Conservation (phyloP, 2,888 invertebrate species). For the Escarpia spicata region DNA sequence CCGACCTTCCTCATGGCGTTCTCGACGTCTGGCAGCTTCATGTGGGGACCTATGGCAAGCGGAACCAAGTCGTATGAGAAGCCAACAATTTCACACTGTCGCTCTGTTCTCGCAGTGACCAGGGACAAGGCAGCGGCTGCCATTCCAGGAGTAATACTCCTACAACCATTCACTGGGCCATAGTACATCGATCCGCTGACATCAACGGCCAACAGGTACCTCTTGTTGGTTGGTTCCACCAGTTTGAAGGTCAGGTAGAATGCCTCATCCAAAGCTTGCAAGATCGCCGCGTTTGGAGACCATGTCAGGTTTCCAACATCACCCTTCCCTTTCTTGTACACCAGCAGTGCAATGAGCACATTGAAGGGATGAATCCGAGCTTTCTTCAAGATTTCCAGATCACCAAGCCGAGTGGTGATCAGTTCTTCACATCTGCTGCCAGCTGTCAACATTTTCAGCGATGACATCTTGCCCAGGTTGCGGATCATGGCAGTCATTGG, state of each 20-base stretch:
- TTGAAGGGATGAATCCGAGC: constrained; percentile 63
- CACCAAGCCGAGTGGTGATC: constrained; percentile 48
- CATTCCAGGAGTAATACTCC: constrained; percentile 67
- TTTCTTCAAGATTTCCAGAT: constrained; percentile 46
- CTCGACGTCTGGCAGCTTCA: constrained; percentile 43
- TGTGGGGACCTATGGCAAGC: constrained; percentile 40
- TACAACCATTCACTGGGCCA: constrained; percentile 64
- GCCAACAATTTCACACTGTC: constrained; percentile 43
- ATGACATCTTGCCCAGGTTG: constrained; percentile 48
- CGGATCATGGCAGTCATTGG: constrained; percentile 65
- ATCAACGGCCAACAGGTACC: constrained; percentile 72
- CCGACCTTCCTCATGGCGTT: constrained; percentile 29
- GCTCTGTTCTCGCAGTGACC: constrained; percentile 58
- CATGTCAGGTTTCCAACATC: constrained; percentile 60
- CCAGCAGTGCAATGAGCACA: constrained; percentile 57
- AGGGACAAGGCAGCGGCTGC: constrained; percentile 70
- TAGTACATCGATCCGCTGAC: constrained; percentile 67
- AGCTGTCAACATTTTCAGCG: constrained; percentile 46
- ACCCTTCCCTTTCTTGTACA: constrained; percentile 58
- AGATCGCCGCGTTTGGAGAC: constrained; percentile 48
- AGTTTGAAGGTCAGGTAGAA: constrained; percentile 64
- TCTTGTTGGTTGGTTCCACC: constrained; percentile 68
- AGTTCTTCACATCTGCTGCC: constrained; percentile 39
- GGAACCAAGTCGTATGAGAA: constrained; percentile 46
- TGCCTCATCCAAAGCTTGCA: constrained; percentile 55